These are phyloP conservation scores for Sminthurinus aureus DNA, from an alignment of 2,888 invertebrate species.

Conservation along the genomic window DNA sequence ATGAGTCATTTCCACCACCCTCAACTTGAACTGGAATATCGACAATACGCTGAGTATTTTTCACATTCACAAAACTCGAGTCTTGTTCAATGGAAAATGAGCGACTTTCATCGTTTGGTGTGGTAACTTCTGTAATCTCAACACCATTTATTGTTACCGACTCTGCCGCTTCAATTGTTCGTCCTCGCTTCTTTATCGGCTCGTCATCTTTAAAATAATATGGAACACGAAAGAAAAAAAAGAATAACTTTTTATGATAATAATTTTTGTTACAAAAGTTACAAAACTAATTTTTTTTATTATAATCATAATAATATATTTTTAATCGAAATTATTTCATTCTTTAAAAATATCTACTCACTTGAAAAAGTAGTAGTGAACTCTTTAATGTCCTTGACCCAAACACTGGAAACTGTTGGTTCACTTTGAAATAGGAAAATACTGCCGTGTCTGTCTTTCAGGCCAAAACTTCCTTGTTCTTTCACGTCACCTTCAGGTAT, in stretches of 20 bases:
- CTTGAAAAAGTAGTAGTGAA: conserved; percentile 27
- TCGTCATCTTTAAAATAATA: conserved; percentile 32
- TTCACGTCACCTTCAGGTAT: conserved; percentile 27
- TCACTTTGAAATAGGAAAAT: conserved; percentile 39
- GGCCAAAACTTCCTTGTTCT: conserved; percentile 41
- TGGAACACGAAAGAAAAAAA: not conserved
- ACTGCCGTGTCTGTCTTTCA: conserved; percentile 34
- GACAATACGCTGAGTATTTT: conserved; percentile 17
- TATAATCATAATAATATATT: too few relatives aligned
- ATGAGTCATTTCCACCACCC: conserved; percentile 36
- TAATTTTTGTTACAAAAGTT: too few relatives aligned
- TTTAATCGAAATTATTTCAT: too few relatives aligned
- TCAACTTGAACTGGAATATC: conserved; percentile 43
- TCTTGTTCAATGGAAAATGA: conserved; percentile 36
- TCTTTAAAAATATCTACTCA: not conserved
- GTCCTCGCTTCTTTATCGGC: conserved; percentile 35
- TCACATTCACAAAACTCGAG: conserved; percentile 18
- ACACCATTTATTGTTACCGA: conserved; percentile 42
- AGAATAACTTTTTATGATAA: too few relatives aligned
- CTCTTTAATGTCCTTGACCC: conserved; percentile 28
- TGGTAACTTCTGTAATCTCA: conserved; percentile 39
- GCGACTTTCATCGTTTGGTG: conserved; percentile 32
- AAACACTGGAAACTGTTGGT: conserved; percentile 37
- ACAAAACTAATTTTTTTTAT: too few relatives aligned
- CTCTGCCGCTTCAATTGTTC: conserved; percentile 29